Evolutionary conservation across 2,113 vertebrate genomes (phyloP), one percentile per base, ranked within the genome.

Genomic region (Candoia aspera): DNA sequence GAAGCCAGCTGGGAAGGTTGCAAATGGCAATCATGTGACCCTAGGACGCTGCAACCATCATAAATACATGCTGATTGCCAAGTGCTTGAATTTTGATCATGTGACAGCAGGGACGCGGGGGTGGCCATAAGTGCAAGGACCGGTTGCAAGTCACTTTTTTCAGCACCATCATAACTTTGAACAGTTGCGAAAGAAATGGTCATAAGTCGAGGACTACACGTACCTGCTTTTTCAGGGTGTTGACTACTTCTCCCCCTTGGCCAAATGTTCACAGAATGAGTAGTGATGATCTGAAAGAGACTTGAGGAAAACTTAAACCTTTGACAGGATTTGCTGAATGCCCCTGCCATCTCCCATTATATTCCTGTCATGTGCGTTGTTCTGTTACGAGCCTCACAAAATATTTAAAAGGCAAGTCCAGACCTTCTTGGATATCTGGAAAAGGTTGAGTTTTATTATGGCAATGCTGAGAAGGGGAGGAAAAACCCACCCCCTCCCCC

Each of bases 391-490:
- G 24, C 8, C 89, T 94, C 90, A 86, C 83, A 68, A 93, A 94
- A 92, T 58, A 4, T 62, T 94, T 93, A 91, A 94, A 95, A 91
- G 91, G 91, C 89, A 93, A 90, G 83, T 12, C 79, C 2, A 88
- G 87, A 13, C 54, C 60, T 42, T 57, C 2, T 1, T 55, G 93
- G 90, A 92, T 95, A 95, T 91, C 0, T 26, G 86, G 84, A 94
- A 90, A 94, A 96, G 92, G 92, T 17, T 94, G 62, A 93, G 92
- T 91, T 91, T 91, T 96, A 91, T 92, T 90, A 53, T 24, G 89
- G 49, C 42, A 0, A 0, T 91, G 91, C 90, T 92, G 94, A 92
- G 58, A 49, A 1, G 53, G 49, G 84, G 11, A 10, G n/a, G 24
- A 23, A 29, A 17, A 92, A 49, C 86, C 90, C 79, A 42, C 29